These are phyloP conservation scores for sheep (Ovis aries) DNA, from an alignment of 2,113 vertebrate genomes.

Conservation along the genomic window ARS-UI_Ramb_v3.0 NC_056067.1:37242501-37243000, in stretches of 20 bases:
- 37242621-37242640: neutral
- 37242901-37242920: constrained; percentile 79
- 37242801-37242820: neutral
- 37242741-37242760: neutral
- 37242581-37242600: neutral
- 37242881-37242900: constrained; percentile 81
- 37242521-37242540: neutral
- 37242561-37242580: too few species aligned
- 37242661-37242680: neutral
- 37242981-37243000: constrained; percentile 85
- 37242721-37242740: neutral
- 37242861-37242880: constrained; percentile 70
- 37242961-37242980: constrained; percentile 79
- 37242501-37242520: neutral
- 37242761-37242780: neutral
- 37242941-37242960: constrained; percentile 76
- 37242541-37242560: neutral
- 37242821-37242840: constrained; percentile 26
- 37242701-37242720: neutral
- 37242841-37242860: constrained; percentile 64
- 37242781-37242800: neutral
- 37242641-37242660: neutral
- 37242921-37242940: constrained; percentile 72
- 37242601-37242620: neutral
- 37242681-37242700: neutral